Percentiles rank a stretch among this genome's conserved stretches.
Conservation (phyloP, 2,888 invertebrate genomes). For the Mythimna ferrago region DNA sequence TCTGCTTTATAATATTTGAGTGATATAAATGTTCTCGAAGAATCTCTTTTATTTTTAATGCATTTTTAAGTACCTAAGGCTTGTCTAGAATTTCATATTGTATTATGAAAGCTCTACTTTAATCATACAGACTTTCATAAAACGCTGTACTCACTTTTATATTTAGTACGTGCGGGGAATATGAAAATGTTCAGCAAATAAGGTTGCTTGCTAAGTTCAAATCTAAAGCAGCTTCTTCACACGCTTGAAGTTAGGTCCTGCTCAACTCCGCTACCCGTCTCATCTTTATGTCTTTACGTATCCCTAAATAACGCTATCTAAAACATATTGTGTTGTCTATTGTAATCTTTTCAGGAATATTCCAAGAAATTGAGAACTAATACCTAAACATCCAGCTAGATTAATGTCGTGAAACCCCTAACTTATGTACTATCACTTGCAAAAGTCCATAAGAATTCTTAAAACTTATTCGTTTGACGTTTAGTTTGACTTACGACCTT, state of each 20-base stretch:
- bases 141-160: conserved; percentile 19
- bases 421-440: too few relatives aligned
- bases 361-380: too few relatives aligned
- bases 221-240: background rate
- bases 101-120: conserved; percentile 24
- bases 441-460: too few relatives aligned
- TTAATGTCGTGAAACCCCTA: too few relatives aligned
- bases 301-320: background rate
- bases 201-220: background rate
- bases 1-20: too few relatives aligned
- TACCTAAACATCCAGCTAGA: too few relatives aligned
- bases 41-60: background rate
- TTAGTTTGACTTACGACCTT: too few relatives aligned
- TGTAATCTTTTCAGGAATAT: too few relatives aligned
- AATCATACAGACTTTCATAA: conserved; percentile 37
- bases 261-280: background rate
- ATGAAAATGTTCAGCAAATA: conserved; percentile 17
- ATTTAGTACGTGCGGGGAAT: conserved; percentile 47
- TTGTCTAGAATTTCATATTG: conserved; percentile 31
- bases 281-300: background rate
- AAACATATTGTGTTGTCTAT: too few relatives aligned
- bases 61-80: conserved; percentile 15
- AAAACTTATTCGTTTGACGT: too few relatives aligned
- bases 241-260: background rate
- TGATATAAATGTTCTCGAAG: background rate